These are phyloP conservation scores for Oxystoma pomonae DNA, from an alignment of 2,888 invertebrate species.

Conservation along the genomic window DNA sequence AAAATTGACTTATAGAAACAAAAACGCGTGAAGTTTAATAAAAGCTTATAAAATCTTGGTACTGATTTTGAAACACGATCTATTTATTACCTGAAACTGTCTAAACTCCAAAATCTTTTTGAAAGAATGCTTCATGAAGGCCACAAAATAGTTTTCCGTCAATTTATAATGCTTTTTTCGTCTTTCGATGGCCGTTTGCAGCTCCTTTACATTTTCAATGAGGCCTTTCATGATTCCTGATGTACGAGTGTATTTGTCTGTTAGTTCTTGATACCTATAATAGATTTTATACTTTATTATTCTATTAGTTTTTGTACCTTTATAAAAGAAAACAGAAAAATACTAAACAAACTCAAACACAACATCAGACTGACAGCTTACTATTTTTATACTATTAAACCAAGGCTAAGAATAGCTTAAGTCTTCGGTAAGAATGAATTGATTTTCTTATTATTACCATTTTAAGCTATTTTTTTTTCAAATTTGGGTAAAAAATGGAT, in stretches of 20 bases:
- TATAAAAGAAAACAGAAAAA: no score
- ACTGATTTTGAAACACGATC: background rate
- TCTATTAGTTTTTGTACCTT: no score
- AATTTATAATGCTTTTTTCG: constrained; percentile 42
- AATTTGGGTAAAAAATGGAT: no score
- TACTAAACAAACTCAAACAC: no score
- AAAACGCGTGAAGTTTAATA: background rate
- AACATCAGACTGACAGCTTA: no score
- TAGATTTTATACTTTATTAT: no score
- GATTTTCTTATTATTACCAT: no score
- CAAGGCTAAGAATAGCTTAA: no score
- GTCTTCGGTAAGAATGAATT: no score
- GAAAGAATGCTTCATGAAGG: constrained; percentile 49
- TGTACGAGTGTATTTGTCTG: constrained; percentile 39
- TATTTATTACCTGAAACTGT: constrained; percentile 57
- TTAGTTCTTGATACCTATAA: constrained; percentile 39
- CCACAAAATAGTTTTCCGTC: constrained; percentile 45
- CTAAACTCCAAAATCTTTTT: constrained; percentile 53
- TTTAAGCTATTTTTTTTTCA: no score
- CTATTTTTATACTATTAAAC: no score
- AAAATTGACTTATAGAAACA: background rate
- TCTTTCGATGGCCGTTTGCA: constrained; percentile 34
- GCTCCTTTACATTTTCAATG: constrained; percentile 31
- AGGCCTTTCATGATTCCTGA: constrained; percentile 36
- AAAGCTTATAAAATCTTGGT: background rate